Evolutionary conservation across 1,140 invertebrate genomes (phyloP).

Genomic region (Triops longicaudatus): DNA sequence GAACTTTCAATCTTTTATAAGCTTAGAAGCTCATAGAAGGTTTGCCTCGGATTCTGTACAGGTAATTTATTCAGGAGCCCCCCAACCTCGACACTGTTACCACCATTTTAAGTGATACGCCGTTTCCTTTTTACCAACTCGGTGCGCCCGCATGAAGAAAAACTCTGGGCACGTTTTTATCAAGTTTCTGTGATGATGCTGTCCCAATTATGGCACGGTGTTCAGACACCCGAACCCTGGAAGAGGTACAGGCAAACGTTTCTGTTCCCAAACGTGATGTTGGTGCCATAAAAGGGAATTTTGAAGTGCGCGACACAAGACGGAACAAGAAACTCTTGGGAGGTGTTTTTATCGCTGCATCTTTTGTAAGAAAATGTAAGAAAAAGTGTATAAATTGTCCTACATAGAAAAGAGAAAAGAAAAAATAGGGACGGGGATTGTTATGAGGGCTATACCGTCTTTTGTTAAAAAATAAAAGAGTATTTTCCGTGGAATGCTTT

Average conservation of each 20-base stretch:
- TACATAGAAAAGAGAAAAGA: neutral
- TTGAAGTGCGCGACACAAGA: neutral
- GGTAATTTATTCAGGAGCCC: neutral
- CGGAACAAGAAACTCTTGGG: neutral
- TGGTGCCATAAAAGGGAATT: neutral
- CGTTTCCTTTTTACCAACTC: neutral
- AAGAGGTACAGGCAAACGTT: neutral
- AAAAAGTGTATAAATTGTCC: neutral
- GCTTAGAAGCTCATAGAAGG: too few species aligned
- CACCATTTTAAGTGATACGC: slow-evolving; percentile 6
- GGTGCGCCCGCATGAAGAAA: neutral
- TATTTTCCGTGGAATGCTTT: neutral
- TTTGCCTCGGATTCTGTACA: neutral
- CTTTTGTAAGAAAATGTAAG: slow-evolving; percentile 15
- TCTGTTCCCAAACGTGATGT: neutral
- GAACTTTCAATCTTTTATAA: neutral
- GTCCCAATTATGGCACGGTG: slow-evolving; percentile 1
- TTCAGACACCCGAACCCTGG: neutral
- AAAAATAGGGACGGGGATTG: neutral
- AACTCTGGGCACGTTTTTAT: neutral
- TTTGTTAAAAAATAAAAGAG: slow-evolving; percentile 3
- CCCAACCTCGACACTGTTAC: slow-evolving; percentile 5
- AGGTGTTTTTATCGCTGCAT: neutral
- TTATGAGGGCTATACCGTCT: neutral
- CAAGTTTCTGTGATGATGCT: neutral